Base-by-base conservation (phyloP, 2,797 vertebrate genomes). In the Aldrovandia affinis region DNA sequence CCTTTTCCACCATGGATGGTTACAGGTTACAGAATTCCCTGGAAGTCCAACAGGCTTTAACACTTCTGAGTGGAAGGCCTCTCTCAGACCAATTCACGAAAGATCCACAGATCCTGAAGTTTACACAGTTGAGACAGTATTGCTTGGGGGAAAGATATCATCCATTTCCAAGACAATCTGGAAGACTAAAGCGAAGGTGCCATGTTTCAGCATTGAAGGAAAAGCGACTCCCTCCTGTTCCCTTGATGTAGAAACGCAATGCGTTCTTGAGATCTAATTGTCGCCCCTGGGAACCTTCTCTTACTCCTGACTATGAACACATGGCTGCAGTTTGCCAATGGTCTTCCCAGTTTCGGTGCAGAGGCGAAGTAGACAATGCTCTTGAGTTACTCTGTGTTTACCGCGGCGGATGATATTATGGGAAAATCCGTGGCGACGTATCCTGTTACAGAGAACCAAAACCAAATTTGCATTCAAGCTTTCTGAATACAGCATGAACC, bases 1-100 rank as follows among this genome's bases (percentile, higher is more conserved):
- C 84, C 83, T 84, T 78, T 84, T 47, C 87, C 77, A 81, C 57
- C 28, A 39, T 85, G 85, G 83, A 85, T 78, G 70, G 36, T 39
- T 44, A 10, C 63, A 68, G 63, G 63, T 14, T 2, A 30, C 30
- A 12, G 63, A 30, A 68, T 68, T 30, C 10, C 2, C 63, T 10
- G 10, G 63, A 33, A 2, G 8, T 15, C 12, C 28, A 0, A 18
- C 63, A 36, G 33, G 28, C 12, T 68, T 70, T 70, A 15, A 47
- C 73, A 25, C 73, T n/a, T 10, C 20, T n/a, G 73, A 77, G 39
- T 25, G 22, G 22, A 22, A 77, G 73, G 73, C 22, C 39, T 42
- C 39, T 42, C 70, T n/a, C 20, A 18, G 39, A n/a, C 3, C 2
- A 57, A 80, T 83, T 83, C 83, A 82, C 57, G 80, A 83, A 83